These are phyloP conservation scores for Strigamia crassipes DNA, from an alignment of 2,888 invertebrate species.

Conservation along the genomic window DNA sequence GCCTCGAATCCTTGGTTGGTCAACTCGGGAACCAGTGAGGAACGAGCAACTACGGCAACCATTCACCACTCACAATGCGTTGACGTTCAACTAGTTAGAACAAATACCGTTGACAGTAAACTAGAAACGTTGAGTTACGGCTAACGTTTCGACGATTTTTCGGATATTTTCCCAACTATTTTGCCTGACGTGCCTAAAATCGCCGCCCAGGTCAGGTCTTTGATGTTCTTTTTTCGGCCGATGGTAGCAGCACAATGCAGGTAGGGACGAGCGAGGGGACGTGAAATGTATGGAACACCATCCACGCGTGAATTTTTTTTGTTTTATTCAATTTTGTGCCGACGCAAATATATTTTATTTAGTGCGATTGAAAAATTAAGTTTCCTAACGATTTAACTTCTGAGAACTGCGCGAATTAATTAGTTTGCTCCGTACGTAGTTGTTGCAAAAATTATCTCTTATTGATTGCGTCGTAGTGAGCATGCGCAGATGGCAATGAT, in stretches of 20 bases:
- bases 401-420: no score
- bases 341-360: not conserved
- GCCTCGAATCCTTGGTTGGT: slow-evolving; percentile 48
- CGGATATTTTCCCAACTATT: not conserved
- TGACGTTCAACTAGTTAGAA: not conserved
- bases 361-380: not conserved
- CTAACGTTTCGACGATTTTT: not conserved
- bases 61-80: slow-evolving; percentile 44
- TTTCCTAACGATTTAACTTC: no score
- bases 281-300: not conserved
- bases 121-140: not conserved
- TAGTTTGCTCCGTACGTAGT: not conserved
- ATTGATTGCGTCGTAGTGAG: not conserved
- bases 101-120: slow-evolving; percentile 1
- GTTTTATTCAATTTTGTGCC: not conserved
- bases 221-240: slow-evolving; percentile 4
- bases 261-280: not conserved
- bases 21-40: slow-evolving; percentile 47
- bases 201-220: not conserved
- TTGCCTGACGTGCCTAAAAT: not conserved
- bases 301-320: not conserved
- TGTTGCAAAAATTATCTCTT: not conserved
- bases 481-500: not conserved
- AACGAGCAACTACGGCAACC: slow-evolving; percentile 45
- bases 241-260: slow-evolving; percentile 9